Conservation (phyloP, 2,113 vertebrate species). For the Chloropsis hardwickii region DNA sequence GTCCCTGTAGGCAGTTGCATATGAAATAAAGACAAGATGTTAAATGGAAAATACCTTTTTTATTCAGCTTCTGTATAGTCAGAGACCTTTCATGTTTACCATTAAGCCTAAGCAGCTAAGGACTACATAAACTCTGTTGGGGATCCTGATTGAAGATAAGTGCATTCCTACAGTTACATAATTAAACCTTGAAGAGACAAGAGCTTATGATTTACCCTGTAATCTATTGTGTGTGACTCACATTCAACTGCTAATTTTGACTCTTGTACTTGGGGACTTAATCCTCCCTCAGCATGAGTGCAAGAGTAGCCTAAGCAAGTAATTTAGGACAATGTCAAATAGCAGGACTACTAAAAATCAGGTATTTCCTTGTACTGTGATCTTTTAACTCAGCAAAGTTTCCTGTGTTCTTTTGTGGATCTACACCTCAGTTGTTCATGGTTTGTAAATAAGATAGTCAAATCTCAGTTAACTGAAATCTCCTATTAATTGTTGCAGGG, state of each 20-base stretch:
- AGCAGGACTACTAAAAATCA: not conserved
- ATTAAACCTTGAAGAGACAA: not conserved
- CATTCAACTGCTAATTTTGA: not conserved
- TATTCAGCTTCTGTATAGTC: not conserved
- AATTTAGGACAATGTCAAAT: not conserved
- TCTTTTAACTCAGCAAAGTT: not conserved
- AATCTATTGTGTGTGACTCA: not conserved
- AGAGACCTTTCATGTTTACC: not conserved
- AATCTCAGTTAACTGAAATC: not conserved
- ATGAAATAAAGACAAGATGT: not conserved
- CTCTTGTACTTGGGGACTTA: not conserved
- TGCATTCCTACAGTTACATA: not conserved
- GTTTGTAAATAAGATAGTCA: not conserved
- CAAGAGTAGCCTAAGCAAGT: not conserved
- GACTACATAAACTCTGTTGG: not conserved
- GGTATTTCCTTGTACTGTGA: not conserved
- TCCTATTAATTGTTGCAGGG: not conserved
- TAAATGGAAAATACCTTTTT: not conserved
- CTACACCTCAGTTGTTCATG: not conserved
- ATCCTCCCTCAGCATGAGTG: not conserved
- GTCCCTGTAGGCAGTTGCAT: not conserved
- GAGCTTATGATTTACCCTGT: not conserved
- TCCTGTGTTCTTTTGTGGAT: not conserved
- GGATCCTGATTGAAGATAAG: not conserved
- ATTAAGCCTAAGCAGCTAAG: not conserved